Base-by-base conservation (phyloP, 2,797 vertebrate species). In the Pempheris klunzingeri region DNA sequence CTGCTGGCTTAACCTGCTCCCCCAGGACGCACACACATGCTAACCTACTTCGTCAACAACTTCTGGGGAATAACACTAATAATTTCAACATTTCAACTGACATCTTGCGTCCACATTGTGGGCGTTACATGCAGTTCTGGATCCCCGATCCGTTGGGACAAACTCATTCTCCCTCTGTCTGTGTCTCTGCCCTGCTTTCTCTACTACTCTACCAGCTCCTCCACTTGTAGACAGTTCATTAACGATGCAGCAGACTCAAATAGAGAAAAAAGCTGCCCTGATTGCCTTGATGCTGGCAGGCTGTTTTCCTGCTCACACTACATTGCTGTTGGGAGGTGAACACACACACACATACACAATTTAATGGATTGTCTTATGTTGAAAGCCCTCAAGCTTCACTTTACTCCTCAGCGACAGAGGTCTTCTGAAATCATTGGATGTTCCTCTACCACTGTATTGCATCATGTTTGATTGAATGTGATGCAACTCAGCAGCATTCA, bases 21-120 rank as follows among this genome's bases (percentile, higher is more conserved):
- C 80, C 24, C 52, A 53, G 60, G 66, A 75, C 64, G 52, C 71
- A 50, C 55, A 58, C 63, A 43, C 43, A 75, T 30, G 46, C 66
- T 85, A 77, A 87, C 85, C 87, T 75, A 88, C 70, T 77, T 87
- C 77, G 80, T 39, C 41, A 62, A 47, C 63, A 74, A 81, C 65
- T 73, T 81, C 34, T 77, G 55, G 6, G 12, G 55, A 78, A 78
- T 80, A 86, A 78, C 57, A 82, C 57, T 57, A 65, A 77, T 77
- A 85, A 80, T 66, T 18, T 78, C 67, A 64, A 63, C 7, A 11
- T 73, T 66, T 62, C 41, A 74, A 14, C 71, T 74, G 71, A 85
- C 59, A 77, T 60, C 53, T 55, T 62, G 43, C 53, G 50, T 80
- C 80, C 66, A 59, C 55, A 64, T 18, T 58, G 53, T 61, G 36